phyloP scores from a whole-genome alignment of 2,113 vertebrate species.

The Ornithorhynchus anatinus region DNA sequence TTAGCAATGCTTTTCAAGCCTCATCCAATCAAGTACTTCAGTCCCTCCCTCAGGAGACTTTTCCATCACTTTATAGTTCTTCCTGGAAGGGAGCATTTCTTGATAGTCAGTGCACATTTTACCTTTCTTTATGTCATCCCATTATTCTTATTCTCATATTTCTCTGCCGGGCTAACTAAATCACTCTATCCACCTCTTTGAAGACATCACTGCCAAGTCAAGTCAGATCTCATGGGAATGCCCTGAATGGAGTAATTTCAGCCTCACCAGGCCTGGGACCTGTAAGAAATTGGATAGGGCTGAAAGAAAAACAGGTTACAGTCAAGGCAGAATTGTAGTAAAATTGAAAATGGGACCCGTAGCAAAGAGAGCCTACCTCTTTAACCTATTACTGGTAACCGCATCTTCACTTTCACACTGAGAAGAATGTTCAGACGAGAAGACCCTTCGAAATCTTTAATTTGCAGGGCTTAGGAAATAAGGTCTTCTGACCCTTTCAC shows the following conservation, averaged over 20 bases:
- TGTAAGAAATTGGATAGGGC: neutral
- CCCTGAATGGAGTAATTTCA: neutral
- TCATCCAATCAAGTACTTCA: neutral
- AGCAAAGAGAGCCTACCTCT: too few relatives aligned
- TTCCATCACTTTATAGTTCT: neutral
- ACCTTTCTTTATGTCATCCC: neutral
- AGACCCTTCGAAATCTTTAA: neutral
- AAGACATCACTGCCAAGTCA: neutral
- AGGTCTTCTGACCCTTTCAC: too few relatives aligned
- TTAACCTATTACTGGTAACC: too few relatives aligned
- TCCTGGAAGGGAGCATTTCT: neutral
- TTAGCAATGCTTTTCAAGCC: neutral
- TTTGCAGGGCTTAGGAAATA: neutral
- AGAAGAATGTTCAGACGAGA: slow-evolving; percentile 2
- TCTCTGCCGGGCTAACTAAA: neutral
- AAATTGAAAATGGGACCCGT: neutral
- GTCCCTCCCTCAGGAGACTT: neutral
- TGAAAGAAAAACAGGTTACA: neutral
- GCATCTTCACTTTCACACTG: neutral
- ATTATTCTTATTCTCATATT: neutral
- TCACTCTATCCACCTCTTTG: neutral
- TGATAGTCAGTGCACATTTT: neutral
- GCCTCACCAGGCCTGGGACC: neutral
- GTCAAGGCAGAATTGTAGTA: neutral
- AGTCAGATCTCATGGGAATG: neutral